These are phyloP conservation scores for Monochamus alternatus DNA, from an alignment of 2,888 invertebrate species.

Conservation along the genomic window DNA sequence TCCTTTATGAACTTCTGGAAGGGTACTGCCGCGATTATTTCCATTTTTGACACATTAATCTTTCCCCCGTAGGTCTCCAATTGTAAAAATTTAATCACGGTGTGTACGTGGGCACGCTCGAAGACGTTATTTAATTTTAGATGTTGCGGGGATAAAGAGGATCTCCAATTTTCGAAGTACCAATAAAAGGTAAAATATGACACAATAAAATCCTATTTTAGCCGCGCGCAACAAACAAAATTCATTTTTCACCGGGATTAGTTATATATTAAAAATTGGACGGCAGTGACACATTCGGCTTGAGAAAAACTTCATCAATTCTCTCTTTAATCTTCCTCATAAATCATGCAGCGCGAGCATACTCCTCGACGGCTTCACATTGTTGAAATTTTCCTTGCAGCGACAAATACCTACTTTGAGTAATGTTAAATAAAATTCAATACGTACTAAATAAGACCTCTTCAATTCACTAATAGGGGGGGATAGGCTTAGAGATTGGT, in stretches of 20 bases:
- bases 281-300: conserved; percentile 25
- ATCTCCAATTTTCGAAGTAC: background rate
- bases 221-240: conserved; percentile 11
- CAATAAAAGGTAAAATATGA: conserved; percentile 27
- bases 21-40: conserved; percentile 23
- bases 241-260: conserved; percentile 28
- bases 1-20: conserved; percentile 7
- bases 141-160: background rate
- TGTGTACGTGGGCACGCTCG: conserved; percentile 17
- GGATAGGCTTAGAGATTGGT: no score
- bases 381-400: no score
- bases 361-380: background rate
- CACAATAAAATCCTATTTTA: background rate
- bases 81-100: conserved; percentile 34
- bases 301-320: conserved; percentile 21
- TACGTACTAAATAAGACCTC: no score
- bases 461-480: no score
- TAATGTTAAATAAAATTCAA: no score
- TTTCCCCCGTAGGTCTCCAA: conserved; percentile 18
- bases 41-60: conserved; percentile 36
- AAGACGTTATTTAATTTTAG: conserved; percentile 23
- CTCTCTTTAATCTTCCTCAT: conserved; percentile 10
- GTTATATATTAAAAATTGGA: conserved; percentile 29
- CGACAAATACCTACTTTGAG: no score
- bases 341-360: background rate